phyloP scores from a whole-genome alignment of 2,888 invertebrate genomes.

The Synanthedon vespiformis region DNA sequence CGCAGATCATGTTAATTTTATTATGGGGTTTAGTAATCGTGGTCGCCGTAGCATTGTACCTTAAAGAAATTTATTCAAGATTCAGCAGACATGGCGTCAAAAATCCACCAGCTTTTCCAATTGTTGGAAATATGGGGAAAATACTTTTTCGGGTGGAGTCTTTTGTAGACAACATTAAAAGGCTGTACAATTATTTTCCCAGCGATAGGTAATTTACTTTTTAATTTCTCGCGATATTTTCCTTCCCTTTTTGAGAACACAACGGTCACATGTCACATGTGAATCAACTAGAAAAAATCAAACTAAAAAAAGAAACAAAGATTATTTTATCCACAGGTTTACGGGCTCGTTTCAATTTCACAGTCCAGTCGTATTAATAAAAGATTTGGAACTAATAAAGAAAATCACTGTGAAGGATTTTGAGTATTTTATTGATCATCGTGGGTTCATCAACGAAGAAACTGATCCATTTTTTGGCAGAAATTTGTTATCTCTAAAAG shows the following conservation, averaged over 20 bases:
- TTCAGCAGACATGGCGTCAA: neutral
- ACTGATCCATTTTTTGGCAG: conserved; percentile 58
- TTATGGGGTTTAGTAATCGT: neutral
- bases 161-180: conserved; percentile 12
- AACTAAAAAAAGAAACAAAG: no score
- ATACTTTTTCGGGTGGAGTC: conserved; percentile 6
- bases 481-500: conserved; percentile 48
- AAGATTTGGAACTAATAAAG: conserved; percentile 55
- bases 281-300: no score
- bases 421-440: conserved; percentile 60
- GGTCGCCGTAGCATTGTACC: neutral
- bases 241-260: no score
- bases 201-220: conserved; percentile 28
- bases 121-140: neutral
- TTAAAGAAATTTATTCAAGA: neutral
- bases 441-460: conserved; percentile 27
- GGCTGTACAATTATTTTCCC: conserved; percentile 21
- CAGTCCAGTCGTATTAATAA: conserved; percentile 33
- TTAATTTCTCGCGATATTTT: no score
- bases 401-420: conserved; percentile 60
- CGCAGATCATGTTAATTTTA: neutral
- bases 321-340: conserved; percentile 33
- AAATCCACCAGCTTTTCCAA: neutral
- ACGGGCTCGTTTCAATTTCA: conserved; percentile 47
- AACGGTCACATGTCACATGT: no score